A percentile compares a stretch with the other conserved stretches of the same genome.
Conservation (phyloP, 2,113 vertebrate genomes). For the Chionodraco myersi region DNA sequence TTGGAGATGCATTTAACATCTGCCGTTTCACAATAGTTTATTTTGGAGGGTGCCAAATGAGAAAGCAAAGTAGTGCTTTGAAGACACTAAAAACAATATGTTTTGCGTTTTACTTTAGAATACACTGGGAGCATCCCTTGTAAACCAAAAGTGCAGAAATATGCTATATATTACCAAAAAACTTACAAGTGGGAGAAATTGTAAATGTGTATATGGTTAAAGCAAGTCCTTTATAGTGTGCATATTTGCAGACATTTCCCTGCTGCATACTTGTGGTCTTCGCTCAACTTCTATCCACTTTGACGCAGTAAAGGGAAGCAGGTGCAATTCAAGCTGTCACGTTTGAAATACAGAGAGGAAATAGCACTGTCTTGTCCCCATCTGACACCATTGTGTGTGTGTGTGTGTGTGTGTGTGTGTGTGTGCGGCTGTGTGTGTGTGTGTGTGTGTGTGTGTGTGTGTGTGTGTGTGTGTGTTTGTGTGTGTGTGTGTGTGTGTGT, state of each 20-base stretch:
- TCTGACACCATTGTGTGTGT: constrained; percentile 54
- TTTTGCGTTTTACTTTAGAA: neutral
- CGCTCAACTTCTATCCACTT: constrained; percentile 61
- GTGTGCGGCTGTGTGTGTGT: constrained; percentile 15
- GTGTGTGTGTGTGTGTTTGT: constrained; percentile 2
- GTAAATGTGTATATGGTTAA: neutral
- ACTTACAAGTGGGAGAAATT: constrained; percentile 1
- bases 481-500: constrained; percentile 10
- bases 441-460: neutral
- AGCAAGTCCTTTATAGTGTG: constrained; percentile 1
- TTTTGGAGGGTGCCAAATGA: constrained; percentile 33
- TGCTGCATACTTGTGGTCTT: constrained; percentile 51
- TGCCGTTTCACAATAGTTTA: constrained; percentile 31
- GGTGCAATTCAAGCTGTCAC: constrained; percentile 74
- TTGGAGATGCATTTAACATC: constrained; percentile 26
- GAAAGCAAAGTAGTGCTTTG: constrained; percentile 29
- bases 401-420: constrained; percentile 4
- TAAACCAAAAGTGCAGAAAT: neutral
- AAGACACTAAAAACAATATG: neutral
- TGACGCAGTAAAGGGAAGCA: constrained; percentile 65
- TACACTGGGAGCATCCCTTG: neutral
- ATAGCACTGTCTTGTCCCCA: constrained; percentile 69
- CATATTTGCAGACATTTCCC: constrained; percentile 32
- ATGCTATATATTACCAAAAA: neutral
- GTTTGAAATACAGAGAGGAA: constrained; percentile 75